These are phyloP conservation scores for Araneus ventricosus DNA, from an alignment of 1,140 invertebrate genomes.

Conservation along the genomic window DNA sequence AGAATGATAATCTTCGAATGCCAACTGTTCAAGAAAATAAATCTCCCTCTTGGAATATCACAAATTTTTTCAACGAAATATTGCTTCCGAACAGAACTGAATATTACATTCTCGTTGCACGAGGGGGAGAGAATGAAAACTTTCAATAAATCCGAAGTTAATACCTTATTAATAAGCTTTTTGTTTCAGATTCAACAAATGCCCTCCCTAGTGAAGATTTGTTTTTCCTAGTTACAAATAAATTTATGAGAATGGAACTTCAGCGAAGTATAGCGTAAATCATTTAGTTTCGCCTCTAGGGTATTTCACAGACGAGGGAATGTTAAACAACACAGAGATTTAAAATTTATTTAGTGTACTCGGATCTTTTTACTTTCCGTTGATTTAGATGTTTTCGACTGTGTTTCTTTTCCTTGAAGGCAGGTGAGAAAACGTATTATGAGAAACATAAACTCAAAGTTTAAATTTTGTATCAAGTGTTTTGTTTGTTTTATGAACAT, in stretches of 20 bases:
- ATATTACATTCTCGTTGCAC: neutral
- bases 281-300: conserved; percentile 28
- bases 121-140: neutral
- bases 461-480: no score
- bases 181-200: neutral
- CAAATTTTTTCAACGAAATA: neutral
- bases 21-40: no score
- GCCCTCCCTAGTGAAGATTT: conserved; percentile 5
- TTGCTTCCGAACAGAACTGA: neutral
- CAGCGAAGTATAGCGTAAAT: conserved; percentile 15
- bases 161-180: conserved; percentile 44
- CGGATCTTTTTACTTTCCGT: conserved; percentile 21
- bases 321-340: neutral
- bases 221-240: conserved; percentile 22
- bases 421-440: neutral
- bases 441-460: no score
- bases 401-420: neutral
- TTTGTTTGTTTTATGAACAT: no score
- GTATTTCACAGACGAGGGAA: neutral
- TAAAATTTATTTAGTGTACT: conserved; percentile 62
- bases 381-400: neutral
- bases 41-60: no score
- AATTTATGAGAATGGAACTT: conserved; percentile 53
- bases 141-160: neutral
- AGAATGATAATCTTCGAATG: no score